phyloP scores from a whole-genome alignment of 2,888 invertebrate genomes.

The Hypomecis punctinalis region DNA sequence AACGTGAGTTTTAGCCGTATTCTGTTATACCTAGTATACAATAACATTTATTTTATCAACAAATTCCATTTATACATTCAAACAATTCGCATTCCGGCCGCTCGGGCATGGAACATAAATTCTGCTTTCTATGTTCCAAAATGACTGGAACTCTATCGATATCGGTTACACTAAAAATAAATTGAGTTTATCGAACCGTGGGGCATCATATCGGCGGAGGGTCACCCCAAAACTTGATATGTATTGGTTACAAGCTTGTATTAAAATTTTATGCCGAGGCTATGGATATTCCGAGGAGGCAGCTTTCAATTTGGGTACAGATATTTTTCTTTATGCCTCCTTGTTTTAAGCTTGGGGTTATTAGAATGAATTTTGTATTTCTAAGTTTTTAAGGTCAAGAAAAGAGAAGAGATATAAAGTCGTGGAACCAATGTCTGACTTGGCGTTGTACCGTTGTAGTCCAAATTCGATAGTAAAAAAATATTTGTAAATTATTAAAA shows the following conservation, averaged over 20 bases:
- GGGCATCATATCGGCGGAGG: constrained; percentile 40
- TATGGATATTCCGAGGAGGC: constrained; percentile 12
- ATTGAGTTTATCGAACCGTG: constrained; percentile 43
- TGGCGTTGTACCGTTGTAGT: too few relatives aligned
- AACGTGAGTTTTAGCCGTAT: neutral
- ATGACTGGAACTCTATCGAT: constrained; percentile 38
- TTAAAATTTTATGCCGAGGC: constrained; percentile 40
- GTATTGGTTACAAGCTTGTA: constrained; percentile 38
- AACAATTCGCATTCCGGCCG: constrained; percentile 25
- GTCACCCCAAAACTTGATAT: constrained; percentile 42
- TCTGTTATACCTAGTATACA: constrained; percentile 12
- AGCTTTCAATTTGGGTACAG: constrained; percentile 13
- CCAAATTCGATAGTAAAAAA: too few relatives aligned
- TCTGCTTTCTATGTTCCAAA: constrained; percentile 37
- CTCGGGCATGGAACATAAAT: constrained; percentile 34
- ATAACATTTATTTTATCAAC: constrained; percentile 16
- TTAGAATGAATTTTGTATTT: neutral
- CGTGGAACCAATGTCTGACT: too few relatives aligned
- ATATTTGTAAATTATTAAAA: too few relatives aligned
- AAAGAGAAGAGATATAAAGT: too few relatives aligned
- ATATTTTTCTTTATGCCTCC: constrained; percentile 5
- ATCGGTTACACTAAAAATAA: constrained; percentile 42
- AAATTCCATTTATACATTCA: constrained; percentile 18
- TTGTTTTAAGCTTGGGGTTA: neutral
- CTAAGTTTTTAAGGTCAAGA: too few relatives aligned